Conservation (phyloP, 1,140 invertebrate species). For the Proctacanthus coquilletti region DNA sequence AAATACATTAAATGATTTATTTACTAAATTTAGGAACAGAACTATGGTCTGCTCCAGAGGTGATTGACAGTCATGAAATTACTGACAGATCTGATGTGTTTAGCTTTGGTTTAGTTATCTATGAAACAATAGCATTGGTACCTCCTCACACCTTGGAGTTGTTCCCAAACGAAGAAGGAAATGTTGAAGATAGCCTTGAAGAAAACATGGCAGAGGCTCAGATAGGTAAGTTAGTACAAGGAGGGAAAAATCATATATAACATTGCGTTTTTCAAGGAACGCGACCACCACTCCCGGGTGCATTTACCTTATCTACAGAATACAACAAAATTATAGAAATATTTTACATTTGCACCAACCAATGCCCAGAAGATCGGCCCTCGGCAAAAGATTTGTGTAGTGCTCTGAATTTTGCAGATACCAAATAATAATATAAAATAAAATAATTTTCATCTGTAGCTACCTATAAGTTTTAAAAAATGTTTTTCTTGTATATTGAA, state of each 20-base stretch:
- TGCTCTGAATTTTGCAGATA: not conserved
- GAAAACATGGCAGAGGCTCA: not conserved
- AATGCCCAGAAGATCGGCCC: constrained; percentile 41
- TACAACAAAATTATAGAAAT: constrained; percentile 51
- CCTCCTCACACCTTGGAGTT: constrained; percentile 41
- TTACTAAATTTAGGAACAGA: constrained; percentile 40
- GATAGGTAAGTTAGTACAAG: not conserved
- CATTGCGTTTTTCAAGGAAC: constrained; percentile 35
- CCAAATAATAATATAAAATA: not conserved
- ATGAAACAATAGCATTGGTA: constrained; percentile 63
- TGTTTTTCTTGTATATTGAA: too few species aligned
- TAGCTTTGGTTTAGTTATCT: constrained; percentile 57
- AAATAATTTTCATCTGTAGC: too few species aligned
- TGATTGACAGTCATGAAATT: constrained; percentile 36
- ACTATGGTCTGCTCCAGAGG: constrained; percentile 63
- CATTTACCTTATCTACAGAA: constrained; percentile 36
- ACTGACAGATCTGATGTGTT: constrained; percentile 69
- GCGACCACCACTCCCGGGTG: constrained; percentile 48
- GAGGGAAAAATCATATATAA: not conserved
- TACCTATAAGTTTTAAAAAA: too few species aligned
- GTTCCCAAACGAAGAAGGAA: constrained; percentile 21
- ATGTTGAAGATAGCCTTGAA: constrained; percentile 7
- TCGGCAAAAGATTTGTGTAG: constrained; percentile 31
- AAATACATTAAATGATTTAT: constrained; percentile 1
- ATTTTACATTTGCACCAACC: constrained; percentile 55